phyloP scores from a whole-genome alignment of 1,140 invertebrate species.

The Macrocentrus cingulum region DNA sequence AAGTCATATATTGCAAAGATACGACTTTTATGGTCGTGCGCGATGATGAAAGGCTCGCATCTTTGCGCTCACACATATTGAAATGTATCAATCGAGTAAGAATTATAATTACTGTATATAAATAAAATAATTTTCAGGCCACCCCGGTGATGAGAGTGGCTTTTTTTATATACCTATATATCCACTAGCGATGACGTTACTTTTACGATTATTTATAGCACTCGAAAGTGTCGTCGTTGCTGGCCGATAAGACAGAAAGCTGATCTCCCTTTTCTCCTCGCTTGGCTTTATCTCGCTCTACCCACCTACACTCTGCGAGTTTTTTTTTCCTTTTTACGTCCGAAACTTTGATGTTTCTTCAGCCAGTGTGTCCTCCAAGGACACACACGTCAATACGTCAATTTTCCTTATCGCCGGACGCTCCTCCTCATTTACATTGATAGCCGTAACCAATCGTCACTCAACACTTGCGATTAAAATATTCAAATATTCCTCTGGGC shows the following conservation, averaged over 20 bases:
- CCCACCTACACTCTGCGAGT: constrained; percentile 6
- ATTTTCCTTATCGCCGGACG: not conserved
- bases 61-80: too few species aligned
- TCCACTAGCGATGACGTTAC: constrained; percentile 19
- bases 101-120: too few species aligned
- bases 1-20: too few species aligned
- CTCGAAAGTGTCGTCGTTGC: constrained; percentile 23
- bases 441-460: constrained; percentile 5
- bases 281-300: constrained; percentile 17
- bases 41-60: too few species aligned
- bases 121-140: too few species aligned
- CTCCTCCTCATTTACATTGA: not conserved
- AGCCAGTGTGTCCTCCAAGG: not conserved
- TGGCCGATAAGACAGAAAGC: constrained; percentile 24
- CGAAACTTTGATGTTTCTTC: not conserved
- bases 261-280: constrained; percentile 19
- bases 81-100: too few species aligned
- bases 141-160: too few species aligned
- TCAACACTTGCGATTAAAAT: constrained; percentile 9
- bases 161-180: too few species aligned
- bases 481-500: constrained; percentile 1
- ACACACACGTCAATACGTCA: not conserved
- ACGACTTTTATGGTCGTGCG: too few species aligned
- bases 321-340: not conserved
- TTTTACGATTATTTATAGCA: constrained; percentile 30